A percentile compares a stretch with the other conserved stretches of the same genome.
phyloP scores from a whole-genome alignment of 2,797 vertebrate genomes.

The Lindbergichthys nudifrons region DNA sequence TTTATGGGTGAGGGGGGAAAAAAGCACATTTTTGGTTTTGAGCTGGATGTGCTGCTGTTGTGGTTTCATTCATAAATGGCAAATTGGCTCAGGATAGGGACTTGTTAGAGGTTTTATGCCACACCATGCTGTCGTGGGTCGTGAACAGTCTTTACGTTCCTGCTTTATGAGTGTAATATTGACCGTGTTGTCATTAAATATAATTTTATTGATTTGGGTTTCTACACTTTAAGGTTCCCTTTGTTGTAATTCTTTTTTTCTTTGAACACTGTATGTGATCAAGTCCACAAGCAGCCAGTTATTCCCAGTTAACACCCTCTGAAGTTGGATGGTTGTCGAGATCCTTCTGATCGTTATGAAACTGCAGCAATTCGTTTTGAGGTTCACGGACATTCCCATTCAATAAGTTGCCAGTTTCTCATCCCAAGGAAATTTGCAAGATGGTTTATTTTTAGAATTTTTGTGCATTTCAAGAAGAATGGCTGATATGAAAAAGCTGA shows the following conservation, averaged over 20 bases:
- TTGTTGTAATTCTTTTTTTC: slow-evolving; percentile 39
- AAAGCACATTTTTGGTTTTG: slow-evolving; percentile 32
- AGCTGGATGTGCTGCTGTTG: slow-evolving; percentile 37
- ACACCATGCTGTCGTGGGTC: slow-evolving; percentile 13
- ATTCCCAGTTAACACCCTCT: slow-evolving; percentile 35
- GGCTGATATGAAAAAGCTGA: slow-evolving; percentile 76
- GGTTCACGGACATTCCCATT: slow-evolving; percentile 72
- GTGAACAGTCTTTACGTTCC: slow-evolving; percentile 41
- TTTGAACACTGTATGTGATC: slow-evolving; percentile 32
- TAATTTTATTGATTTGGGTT: slow-evolving; percentile 37
- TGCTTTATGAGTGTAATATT: slow-evolving; percentile 32
- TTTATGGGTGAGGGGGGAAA: slow-evolving; percentile 4
- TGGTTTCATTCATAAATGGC: slow-evolving; percentile 35
- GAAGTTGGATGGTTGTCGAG: slow-evolving; percentile 21
- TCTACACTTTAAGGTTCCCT: slow-evolving; percentile 38
- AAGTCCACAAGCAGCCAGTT: slow-evolving; percentile 33
- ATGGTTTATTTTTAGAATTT: slow-evolving; percentile 59
- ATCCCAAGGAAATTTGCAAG: slow-evolving; percentile 44
- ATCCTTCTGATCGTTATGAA: slow-evolving; percentile 31
- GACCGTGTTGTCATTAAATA: slow-evolving; percentile 50
- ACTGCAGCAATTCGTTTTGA: slow-evolving; percentile 52
- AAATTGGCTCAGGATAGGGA: slow-evolving; percentile 33
- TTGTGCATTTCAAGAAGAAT: slow-evolving; percentile 72
- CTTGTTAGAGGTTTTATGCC: slow-evolving; percentile 24
- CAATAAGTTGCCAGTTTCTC: slow-evolving; percentile 57